These are phyloP conservation scores for Morinoia aosen DNA, from an alignment of 2,888 invertebrate genomes.

Conservation along the genomic window DNA sequence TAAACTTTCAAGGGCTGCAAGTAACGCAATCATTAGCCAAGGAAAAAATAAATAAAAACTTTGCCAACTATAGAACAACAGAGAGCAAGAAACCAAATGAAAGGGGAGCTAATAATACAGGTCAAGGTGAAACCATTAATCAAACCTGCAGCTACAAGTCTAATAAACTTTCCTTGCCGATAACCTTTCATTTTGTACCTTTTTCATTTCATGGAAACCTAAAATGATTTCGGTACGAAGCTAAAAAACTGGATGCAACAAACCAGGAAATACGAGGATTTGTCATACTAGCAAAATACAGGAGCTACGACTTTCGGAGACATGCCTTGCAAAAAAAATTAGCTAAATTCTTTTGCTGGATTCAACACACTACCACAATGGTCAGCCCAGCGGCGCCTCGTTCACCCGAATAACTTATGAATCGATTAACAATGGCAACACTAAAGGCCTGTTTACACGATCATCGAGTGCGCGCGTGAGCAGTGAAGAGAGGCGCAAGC, in stretches of 20 bases:
- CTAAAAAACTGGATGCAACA: not conserved
- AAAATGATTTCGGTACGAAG: not conserved
- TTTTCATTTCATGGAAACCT: not conserved
- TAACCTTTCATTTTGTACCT: not conserved
- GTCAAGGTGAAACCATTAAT: not conserved
- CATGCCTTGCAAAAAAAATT: not conserved
- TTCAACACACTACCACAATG: not conserved
- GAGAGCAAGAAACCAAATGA: not conserved
- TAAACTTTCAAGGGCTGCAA: not conserved
- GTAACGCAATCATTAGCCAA: not conserved
- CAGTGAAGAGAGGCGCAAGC: too few species aligned
- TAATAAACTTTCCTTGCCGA: not conserved
- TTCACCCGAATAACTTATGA: not conserved
- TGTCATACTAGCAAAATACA: not conserved
- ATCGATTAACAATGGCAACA: not conserved
- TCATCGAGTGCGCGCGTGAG: too few species aligned
- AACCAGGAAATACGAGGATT: not conserved
- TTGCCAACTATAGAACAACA: not conserved
- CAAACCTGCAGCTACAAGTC: not conserved
- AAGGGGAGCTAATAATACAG: not conserved
- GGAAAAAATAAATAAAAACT: not conserved
- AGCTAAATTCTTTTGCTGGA: not conserved
- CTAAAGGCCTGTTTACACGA: too few species aligned
- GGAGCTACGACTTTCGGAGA: not conserved
- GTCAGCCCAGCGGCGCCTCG: not conserved